Conservation (phyloP, 2,113 vertebrate genomes). For the Pao palembangensis region DNA sequence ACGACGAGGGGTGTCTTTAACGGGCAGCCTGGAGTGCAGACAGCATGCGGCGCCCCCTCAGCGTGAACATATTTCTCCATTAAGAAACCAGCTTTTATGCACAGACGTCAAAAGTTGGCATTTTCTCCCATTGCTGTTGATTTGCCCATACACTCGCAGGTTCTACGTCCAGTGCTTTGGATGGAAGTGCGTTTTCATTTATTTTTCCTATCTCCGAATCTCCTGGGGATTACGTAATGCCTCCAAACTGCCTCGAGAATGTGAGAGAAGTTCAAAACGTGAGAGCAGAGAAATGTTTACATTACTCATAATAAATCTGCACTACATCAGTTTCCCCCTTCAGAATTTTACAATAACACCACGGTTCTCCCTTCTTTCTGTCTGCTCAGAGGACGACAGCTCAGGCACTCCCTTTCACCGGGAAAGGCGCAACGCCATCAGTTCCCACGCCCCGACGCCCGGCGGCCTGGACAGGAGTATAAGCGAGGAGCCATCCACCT, state of each 20-base stretch:
- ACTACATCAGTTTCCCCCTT: conserved; percentile 19
- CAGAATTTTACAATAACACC: background rate
- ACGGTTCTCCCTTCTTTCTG: conserved; percentile 1
- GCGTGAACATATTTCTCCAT: conserved; percentile 50
- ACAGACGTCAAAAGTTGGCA: too few relatives aligned
- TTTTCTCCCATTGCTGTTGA: too few relatives aligned
- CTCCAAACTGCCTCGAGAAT: too few relatives aligned
- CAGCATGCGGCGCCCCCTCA: conserved; percentile 45
- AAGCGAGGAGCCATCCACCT: conserved; percentile 93
- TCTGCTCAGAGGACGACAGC: conserved; percentile 86
- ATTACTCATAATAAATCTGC: background rate
- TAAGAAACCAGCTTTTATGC: conserved; percentile 12
- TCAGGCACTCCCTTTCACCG: conserved; percentile 88
- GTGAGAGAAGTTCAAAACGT: too few relatives aligned
- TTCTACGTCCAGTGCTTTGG: too few relatives aligned
- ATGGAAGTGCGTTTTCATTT: too few relatives aligned
- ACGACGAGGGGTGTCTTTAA: conserved; percentile 32
- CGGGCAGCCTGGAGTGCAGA: conserved; percentile 65
- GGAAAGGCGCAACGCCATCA: conserved; percentile 91
- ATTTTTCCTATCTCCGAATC: too few relatives aligned
- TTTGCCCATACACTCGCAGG: too few relatives aligned
- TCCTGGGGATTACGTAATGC: too few relatives aligned
- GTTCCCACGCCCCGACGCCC: conserved; percentile 80
- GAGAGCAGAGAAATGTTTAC: too few relatives aligned
- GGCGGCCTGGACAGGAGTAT: conserved; percentile 80